Evolutionary conservation across 2,797 vertebrate genomes (phyloP).

Genomic region (Dicrostonyx torquatus): DNA sequence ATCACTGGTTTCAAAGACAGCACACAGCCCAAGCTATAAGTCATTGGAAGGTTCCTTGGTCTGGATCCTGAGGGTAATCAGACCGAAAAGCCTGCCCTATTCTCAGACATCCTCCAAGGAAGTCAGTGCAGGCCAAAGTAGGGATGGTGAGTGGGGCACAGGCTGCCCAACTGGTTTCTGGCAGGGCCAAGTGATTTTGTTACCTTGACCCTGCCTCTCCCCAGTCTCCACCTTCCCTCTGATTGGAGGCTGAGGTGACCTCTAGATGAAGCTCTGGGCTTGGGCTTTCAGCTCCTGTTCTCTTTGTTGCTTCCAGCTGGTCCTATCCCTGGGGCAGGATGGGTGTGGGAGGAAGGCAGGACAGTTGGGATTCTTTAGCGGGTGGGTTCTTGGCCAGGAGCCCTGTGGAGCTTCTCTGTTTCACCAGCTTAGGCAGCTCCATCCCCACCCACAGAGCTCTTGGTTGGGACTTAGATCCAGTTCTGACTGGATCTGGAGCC

Average conservation of each 20-base stretch:
- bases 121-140: not conserved
- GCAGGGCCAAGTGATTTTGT: not conserved
- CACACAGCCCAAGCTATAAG: not conserved
- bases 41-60: not conserved
- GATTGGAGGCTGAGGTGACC: slow-evolving; percentile 21
- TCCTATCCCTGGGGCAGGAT: slow-evolving; percentile 67
- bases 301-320: slow-evolving; percentile 71
- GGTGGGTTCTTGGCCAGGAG: slow-evolving; percentile 71
- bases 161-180: not conserved
- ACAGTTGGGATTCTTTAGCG: slow-evolving; percentile 71
- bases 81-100: not conserved
- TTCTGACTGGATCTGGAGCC: slow-evolving; percentile 39
- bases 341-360: slow-evolving; percentile 70
- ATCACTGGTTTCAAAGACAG: slow-evolving; percentile 16
- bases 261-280: slow-evolving; percentile 3
- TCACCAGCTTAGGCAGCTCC: slow-evolving; percentile 24
- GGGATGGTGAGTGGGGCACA: not conserved
- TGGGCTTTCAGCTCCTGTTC: slow-evolving; percentile 25
- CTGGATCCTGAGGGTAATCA: not conserved
- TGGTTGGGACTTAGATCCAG: not conserved
- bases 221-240: not conserved
- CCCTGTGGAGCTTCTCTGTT: slow-evolving; percentile 27
- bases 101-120: not conserved
- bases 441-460: not conserved
- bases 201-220: not conserved